Evolutionary conservation across 1,140 invertebrate genomes (phyloP).

Genomic region (Brachionus calyciflorus): DNA sequence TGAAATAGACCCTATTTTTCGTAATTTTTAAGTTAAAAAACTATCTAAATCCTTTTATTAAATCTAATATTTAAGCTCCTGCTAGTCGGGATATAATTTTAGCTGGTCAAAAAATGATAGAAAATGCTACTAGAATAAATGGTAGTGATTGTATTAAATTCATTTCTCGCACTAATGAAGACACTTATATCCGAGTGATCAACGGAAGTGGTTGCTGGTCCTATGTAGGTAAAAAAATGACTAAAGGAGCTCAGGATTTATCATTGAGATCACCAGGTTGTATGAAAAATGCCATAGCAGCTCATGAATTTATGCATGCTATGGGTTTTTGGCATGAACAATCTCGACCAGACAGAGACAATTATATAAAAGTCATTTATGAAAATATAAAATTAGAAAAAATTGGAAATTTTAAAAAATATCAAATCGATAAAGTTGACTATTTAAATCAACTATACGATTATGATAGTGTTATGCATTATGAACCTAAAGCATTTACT

Average conservation of each 20-base stretch:
- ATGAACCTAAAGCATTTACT: conserved; percentile 73
- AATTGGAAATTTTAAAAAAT: conserved; percentile 39
- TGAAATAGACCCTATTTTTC: conserved; percentile 17
- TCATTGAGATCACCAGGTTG: conserved; percentile 29
- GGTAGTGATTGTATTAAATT: conserved; percentile 34
- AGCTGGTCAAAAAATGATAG: conserved; percentile 11
- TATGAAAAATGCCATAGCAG: conserved; percentile 24
- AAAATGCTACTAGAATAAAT: conserved; percentile 31
- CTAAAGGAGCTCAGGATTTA: conserved; percentile 3
- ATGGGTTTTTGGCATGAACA: conserved; percentile 46
- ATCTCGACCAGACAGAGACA: conserved; percentile 44
- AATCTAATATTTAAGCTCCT: conserved; percentile 5
- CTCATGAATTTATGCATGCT: conserved; percentile 43
- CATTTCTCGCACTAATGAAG: conserved; percentile 11
- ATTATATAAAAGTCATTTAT: neutral
- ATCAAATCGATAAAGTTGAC: neutral
- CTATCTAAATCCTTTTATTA: neutral
- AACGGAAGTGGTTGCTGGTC: conserved; percentile 41
- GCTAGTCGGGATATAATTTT: neutral
- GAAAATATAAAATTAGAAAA: neutral
- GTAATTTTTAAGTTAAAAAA: neutral
- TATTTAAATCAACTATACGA: conserved; percentile 65
- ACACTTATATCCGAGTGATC: conserved; percentile 18
- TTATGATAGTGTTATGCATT: conserved; percentile 80
- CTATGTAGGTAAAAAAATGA: conserved; percentile 13